Percentiles rank a stretch among this genome's conserved stretches.
Conservation (phyloP, 2,797 vertebrate species). For the Peromyscus nudipes region DNA sequence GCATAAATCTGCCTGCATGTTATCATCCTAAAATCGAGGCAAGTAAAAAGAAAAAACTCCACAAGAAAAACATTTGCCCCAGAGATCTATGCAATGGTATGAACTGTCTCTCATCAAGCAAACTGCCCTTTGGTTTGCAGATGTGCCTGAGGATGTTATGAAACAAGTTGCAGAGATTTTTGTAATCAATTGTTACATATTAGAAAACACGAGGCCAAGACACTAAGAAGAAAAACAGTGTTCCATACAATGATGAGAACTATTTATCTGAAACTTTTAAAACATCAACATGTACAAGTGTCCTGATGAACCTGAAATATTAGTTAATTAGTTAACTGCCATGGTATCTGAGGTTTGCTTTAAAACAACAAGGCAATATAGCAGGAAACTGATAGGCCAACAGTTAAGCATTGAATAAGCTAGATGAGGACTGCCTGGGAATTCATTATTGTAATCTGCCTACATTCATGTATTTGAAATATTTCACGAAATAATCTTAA, state of each 20-base stretch:
- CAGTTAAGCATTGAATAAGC: background rate
- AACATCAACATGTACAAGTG: constrained; percentile 23
- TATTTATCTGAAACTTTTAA: constrained; percentile 62
- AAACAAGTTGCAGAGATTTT: constrained; percentile 38
- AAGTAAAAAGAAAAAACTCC: background rate
- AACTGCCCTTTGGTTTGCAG: constrained; percentile 52
- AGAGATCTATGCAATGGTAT: constrained; percentile 35
- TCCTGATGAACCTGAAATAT: constrained; percentile 35
- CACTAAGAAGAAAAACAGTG: constrained; percentile 49
- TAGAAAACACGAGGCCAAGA: constrained; percentile 56
- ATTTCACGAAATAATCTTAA: constrained; percentile 38
- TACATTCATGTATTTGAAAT: background rate
- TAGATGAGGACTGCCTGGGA: background rate
- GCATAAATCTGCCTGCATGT: constrained; percentile 3
- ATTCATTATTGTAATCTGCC: background rate
- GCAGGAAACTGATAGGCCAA: background rate
- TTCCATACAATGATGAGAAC: constrained; percentile 22
- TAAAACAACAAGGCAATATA: background rate
- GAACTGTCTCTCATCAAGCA: constrained; percentile 33
- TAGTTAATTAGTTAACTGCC: constrained; percentile 43
- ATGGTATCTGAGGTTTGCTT: constrained; percentile 1
- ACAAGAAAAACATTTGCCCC: background rate
- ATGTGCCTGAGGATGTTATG: constrained; percentile 43
- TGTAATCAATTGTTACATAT: constrained; percentile 52
- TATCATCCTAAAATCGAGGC: constrained; percentile 38